A percentile compares a stretch with the other conserved stretches of the same genome.
phyloP scores from a whole-genome alignment of 2,797 vertebrate genomes.

The Acrossocheilus fasciatus region DNA sequence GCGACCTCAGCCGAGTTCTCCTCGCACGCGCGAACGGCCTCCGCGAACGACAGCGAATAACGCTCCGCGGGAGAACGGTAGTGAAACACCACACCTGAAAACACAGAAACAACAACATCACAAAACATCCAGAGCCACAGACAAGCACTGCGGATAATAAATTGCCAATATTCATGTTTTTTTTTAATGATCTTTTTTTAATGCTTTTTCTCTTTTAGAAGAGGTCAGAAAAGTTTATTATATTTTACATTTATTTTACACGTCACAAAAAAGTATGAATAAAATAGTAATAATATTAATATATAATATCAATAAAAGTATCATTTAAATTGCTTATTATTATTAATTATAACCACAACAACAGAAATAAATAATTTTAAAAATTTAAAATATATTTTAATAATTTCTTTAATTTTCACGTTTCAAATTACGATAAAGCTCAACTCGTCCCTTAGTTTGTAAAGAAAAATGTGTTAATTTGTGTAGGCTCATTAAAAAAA shows the following conservation, averaged over 20 bases:
- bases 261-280: not conserved
- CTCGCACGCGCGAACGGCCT: slow-evolving; percentile 84
- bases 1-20: slow-evolving; percentile 88
- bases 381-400: not conserved
- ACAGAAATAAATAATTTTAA: no score
- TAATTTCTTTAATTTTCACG: not conserved
- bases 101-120: slow-evolving; percentile 7
- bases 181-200: no score
- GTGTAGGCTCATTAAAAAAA: not conserved
- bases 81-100: slow-evolving; percentile 91
- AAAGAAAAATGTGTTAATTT: not conserved
- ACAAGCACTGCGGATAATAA: not conserved
- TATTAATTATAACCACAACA: no score
- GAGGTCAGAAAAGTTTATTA: not conserved
- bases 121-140: not conserved
- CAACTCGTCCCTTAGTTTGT: not conserved
- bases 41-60: slow-evolving; percentile 85
- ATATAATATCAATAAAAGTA: not conserved
- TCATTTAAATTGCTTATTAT: not conserved
- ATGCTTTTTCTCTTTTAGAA: not conserved
- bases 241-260: not conserved
- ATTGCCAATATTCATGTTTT: not conserved
- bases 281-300: not conserved
- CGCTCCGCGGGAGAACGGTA: slow-evolving; percentile 82
- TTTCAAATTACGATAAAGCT: not conserved